A percentile compares a stretch with the other conserved stretches of the same genome.
phyloP scores from a whole-genome alignment of 2,113 vertebrate genomes.

The Enhydra lutris region DNA sequence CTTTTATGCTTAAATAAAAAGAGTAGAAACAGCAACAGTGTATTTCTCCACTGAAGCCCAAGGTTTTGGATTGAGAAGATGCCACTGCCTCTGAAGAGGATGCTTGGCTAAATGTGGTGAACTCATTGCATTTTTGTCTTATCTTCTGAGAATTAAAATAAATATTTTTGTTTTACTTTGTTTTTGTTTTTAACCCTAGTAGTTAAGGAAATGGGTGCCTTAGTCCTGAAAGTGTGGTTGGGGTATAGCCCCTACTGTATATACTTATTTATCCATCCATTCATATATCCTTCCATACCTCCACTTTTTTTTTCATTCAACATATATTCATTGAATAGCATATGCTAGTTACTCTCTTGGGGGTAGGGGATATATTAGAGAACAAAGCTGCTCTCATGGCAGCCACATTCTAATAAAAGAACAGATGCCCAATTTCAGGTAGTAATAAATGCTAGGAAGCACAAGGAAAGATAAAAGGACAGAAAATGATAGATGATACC shows the following conservation, averaged over 20 bases:
- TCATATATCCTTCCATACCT: neutral
- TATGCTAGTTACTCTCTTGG: neutral
- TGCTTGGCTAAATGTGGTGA: accelerated
- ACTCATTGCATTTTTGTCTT: neutral
- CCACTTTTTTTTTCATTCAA: neutral
- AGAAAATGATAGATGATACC: neutral
- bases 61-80: neutral
- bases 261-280: neutral
- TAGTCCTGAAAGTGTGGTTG: neutral
- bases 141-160: neutral
- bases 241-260: neutral
- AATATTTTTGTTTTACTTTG: neutral
- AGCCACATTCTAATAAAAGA: neutral
- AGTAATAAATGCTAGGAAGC: neutral
- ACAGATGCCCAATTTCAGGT: neutral
- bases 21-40: neutral
- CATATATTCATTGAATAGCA: neutral
- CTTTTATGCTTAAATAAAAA: neutral
- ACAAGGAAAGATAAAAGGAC: neutral
- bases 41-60: neutral
- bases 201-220: neutral
- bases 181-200: neutral
- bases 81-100: accelerated
- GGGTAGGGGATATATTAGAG: neutral
- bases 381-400: neutral